Base-by-base conservation (phyloP, 2,888 invertebrate genomes). In the Pseudococcus longispinus region DNA sequence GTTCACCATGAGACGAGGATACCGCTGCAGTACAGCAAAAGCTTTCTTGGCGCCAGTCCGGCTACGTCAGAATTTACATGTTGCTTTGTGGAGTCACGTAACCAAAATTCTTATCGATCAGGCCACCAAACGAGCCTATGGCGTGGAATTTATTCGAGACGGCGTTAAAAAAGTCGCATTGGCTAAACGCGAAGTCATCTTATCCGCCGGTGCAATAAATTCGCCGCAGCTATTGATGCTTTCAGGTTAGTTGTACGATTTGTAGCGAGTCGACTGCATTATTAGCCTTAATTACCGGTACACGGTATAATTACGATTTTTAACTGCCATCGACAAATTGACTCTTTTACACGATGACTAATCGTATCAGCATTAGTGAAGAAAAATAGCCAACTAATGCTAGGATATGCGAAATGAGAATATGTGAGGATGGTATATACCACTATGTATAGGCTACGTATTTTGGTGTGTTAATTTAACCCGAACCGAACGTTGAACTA, bases 221-320 rank as follows among this genome's bases (percentile, higher is more conserved):
- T 94, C 96, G 0, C 98, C 98, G 0, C 98, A 99, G 89, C 90
- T 99, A 13, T 92, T 99, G 87, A 95, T 98, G 96, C 91, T 99
- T n/a, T 93, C 94, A 89, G 90, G 90, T 89, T 84, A 88, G 88
- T 77, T 70, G 13, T 70, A 70, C 70, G 29, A 70, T 70, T 70
- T 29, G 37, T 37, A 70, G 5, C 18, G 1, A 70, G 29, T 32
- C 29, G 29, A 80, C 42, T 60, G 60, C 60, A 32, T 80, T 80
- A 42, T 80, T 80, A 80, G 23, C 9, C 29, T 80, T 80, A 42
- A 80, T 80, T 80, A 80, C 77, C 1, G 77, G 2, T 80, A 80
- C 42, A 13, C 23, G 77, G 11, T 11, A 23, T 77, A 77, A 77
- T 80, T 80, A 80, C 42, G 18, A 15, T 80, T 42, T n/a, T 80